phyloP scores from a whole-genome alignment of 2,797 vertebrate species.

The Setipinna tenuifilis region DNA sequence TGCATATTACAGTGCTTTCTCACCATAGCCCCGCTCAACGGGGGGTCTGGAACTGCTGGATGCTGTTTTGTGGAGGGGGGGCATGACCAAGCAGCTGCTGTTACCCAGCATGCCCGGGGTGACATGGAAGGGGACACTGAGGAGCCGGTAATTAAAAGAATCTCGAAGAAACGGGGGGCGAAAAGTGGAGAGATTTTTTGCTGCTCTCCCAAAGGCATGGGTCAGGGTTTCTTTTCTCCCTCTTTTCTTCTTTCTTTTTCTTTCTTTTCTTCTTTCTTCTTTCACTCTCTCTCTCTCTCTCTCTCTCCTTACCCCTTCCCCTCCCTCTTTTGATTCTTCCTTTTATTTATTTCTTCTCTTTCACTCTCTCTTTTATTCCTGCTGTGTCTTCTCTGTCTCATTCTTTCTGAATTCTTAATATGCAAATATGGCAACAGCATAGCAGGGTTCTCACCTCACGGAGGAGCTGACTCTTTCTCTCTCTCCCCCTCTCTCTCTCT shows the following conservation, averaged over 20 bases:
- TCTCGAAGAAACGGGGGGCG: background rate
- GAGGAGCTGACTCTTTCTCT: too few relatives aligned
- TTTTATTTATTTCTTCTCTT: background rate
- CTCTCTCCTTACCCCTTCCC: background rate
- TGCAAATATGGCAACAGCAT: too few relatives aligned
- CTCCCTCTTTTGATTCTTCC: background rate
- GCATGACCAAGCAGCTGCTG: background rate
- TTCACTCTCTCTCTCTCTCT: background rate
- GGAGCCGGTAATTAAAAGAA: conserved; percentile 32
- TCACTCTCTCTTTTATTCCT: background rate
- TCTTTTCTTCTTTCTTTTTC: background rate
- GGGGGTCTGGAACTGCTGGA: background rate
- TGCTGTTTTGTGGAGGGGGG: background rate
- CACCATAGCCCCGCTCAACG: background rate
- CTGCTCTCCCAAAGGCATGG: background rate
- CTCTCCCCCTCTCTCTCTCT: too few relatives aligned
- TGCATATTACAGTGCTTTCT: conserved; percentile 1
- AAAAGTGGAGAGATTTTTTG: background rate
- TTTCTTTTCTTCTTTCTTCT: background rate
- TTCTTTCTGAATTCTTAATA: background rate
- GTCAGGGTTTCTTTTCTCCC: background rate
- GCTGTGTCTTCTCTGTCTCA: background rate
- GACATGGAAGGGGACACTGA: background rate
- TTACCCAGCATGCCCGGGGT: background rate
- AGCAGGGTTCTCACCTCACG: too few relatives aligned